phyloP scores from a whole-genome alignment of 2,113 vertebrate species.

The Proteles cristata region DNA sequence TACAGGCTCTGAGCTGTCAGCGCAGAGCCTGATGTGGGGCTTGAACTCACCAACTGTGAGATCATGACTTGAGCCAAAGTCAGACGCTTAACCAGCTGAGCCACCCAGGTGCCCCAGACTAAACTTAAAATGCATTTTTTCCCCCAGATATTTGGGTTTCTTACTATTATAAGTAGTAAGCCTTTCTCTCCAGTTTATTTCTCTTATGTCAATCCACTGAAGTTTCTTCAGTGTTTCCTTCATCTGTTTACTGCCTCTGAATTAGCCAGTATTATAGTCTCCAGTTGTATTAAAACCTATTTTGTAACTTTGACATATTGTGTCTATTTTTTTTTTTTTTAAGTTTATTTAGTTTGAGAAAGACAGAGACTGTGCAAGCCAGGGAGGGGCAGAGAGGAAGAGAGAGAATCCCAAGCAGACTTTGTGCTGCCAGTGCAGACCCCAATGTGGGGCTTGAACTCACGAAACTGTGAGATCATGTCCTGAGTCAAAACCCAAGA shows the following conservation, averaged over 20 bases:
- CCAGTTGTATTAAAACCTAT: conserved; percentile 14
- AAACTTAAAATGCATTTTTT: neutral
- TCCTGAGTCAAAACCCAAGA: no score
- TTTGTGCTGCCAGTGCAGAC: no score
- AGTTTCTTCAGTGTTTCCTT: neutral
- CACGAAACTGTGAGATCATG: no score
- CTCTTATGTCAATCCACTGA: neutral
- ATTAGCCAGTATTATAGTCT: neutral
- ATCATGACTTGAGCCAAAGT: neutral
- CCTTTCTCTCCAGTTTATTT: neutral
- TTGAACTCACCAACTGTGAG: neutral
- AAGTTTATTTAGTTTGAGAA: no score
- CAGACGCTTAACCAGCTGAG: neutral
- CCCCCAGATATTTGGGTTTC: neutral
- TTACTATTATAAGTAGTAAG: neutral
- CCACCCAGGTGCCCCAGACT: neutral
- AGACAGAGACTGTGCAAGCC: no score
- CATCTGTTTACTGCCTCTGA: neutral
- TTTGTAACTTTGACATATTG: neutral
- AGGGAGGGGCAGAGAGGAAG: no score
- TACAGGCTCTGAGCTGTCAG: no score
- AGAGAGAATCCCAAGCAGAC: no score
- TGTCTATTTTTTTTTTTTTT: neutral
- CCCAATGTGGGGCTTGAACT: no score
- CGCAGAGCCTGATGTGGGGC: neutral